Percentiles rank a stretch among this genome's conserved stretches.
Evolutionary conservation across 2,113 vertebrate species (phyloP).

Genomic region (Heptranchias perlo): DNA sequence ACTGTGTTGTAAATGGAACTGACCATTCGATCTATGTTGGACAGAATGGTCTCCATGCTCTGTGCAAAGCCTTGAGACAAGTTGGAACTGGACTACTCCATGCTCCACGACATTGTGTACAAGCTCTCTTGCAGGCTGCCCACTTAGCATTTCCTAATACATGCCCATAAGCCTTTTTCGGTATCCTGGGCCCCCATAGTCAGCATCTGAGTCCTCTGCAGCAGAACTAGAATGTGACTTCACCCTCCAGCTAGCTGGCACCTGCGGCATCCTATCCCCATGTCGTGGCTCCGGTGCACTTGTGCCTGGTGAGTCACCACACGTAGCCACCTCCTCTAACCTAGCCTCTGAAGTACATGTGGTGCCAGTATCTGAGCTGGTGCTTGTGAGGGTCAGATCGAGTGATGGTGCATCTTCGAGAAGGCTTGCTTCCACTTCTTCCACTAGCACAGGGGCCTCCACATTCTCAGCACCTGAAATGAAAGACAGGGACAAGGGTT

Average conservation of each 20-base stretch:
- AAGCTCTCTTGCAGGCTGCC: background rate
- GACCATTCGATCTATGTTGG: too few species aligned
- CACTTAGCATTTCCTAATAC: background rate
- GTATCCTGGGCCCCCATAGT: background rate
- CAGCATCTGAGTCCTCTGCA: too few species aligned
- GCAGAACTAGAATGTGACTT: too few species aligned
- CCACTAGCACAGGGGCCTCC: background rate
- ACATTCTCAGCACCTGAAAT: background rate
- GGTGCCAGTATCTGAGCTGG: background rate
- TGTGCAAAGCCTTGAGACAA: background rate
- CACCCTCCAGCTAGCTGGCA: background rate
- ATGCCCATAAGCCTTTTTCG: background rate
- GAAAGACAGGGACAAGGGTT: background rate
- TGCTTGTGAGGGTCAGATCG: background rate
- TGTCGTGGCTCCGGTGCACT: background rate
- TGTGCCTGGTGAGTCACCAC: too few species aligned
- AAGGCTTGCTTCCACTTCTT: background rate
- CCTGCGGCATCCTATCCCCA: background rate
- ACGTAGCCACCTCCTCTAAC: background rate
- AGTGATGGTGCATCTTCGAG: background rate
- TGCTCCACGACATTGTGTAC: background rate
- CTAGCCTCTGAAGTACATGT: too few species aligned
- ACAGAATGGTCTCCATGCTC: too few species aligned
- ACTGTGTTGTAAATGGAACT: too few species aligned
- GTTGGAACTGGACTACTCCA: background rate